Base-by-base conservation (phyloP, 2,113 vertebrate species). In the Hemibagrus wyckioides region DNA sequence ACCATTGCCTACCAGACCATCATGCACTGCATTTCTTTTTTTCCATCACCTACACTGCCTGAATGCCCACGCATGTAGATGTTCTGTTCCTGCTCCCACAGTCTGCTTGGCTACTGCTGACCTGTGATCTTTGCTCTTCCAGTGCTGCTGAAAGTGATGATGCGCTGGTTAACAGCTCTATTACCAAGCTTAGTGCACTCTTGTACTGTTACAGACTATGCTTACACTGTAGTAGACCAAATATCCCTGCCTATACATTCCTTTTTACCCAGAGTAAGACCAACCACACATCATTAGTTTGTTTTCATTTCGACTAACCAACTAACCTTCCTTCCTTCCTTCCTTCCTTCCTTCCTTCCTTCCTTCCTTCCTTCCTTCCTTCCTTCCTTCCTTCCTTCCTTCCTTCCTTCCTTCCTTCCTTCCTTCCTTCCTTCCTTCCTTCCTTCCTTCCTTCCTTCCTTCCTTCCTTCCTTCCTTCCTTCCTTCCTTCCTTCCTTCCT, bases 111-210 rank as follows among this genome's bases (percentile, higher is more conserved):
- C 75, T 80, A 63, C 59, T 21, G 57, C 44, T 80, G 59, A 85
- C 73, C 73, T 30, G 50, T 57, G 52, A 44, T 23, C 39, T 75
- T 85, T 81, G 33, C 54, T 41, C 36, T 81, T 81, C 15, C 54
- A 76, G 36, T 48, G 69, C 54, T 85, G 71, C 75, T 79, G 28
- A 52, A 79, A 56, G 77, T 56, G 50, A 50, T 80, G 76, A 80
- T 80, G 76, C 56, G 19, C 30, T 69, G 48, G 82, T 41, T 85
- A 57, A 76, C 67, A 44, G 52, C 63, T 56, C 79, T 39, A 23
- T 28, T 41, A 41, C 79, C 33, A 39, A 81, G 67, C 33, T 23
- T 39, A 41, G 23, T n/a, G 28, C 15, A 54, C 41, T 67, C 28
- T 17, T 77, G 11, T n/a, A 67, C 1, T 21, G 61, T 69, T 80